Conservation (phyloP, 2,797 vertebrate species). For the Avahi laniger region DNA sequence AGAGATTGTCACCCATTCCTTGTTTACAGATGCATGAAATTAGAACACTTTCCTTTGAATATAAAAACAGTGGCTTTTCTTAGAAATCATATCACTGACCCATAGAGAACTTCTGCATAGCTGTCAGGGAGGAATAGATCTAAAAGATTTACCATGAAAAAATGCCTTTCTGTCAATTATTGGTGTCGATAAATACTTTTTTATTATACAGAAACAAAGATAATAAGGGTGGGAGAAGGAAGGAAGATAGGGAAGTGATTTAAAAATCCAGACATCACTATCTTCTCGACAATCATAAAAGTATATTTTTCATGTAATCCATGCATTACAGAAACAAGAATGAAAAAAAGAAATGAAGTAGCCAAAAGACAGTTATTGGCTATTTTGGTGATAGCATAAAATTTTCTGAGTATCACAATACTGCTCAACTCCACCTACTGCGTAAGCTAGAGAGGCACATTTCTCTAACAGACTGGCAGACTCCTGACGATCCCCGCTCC, state of each 20-base stretch:
- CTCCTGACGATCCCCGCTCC: background rate
- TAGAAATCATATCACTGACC: slow-evolving; percentile 2
- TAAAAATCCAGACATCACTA: background rate
- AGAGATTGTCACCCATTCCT: slow-evolving; percentile 52
- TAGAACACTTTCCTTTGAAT: slow-evolving; percentile 45
- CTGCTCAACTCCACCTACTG: background rate
- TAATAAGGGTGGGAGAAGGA: background rate
- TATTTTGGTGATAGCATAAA: background rate
- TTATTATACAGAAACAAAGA: background rate
- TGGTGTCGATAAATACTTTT: background rate
- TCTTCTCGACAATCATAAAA: background rate
- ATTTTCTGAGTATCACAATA: background rate
- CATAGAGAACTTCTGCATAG: background rate
- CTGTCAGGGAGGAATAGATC: background rate
- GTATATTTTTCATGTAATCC: background rate
- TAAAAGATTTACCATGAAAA: background rate
- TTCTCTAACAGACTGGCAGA: background rate
- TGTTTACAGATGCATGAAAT: slow-evolving; percentile 67
- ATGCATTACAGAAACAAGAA: background rate
- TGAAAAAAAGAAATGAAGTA: background rate
- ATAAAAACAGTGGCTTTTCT: slow-evolving; percentile 5
- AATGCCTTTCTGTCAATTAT: background rate
- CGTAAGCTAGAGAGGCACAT: background rate
- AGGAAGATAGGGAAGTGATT: background rate
- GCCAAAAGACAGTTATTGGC: background rate